These are phyloP conservation scores for Gastracanthus pulcherrimus DNA, from an alignment of 2,888 invertebrate genomes.

Conservation along the genomic window DNA sequence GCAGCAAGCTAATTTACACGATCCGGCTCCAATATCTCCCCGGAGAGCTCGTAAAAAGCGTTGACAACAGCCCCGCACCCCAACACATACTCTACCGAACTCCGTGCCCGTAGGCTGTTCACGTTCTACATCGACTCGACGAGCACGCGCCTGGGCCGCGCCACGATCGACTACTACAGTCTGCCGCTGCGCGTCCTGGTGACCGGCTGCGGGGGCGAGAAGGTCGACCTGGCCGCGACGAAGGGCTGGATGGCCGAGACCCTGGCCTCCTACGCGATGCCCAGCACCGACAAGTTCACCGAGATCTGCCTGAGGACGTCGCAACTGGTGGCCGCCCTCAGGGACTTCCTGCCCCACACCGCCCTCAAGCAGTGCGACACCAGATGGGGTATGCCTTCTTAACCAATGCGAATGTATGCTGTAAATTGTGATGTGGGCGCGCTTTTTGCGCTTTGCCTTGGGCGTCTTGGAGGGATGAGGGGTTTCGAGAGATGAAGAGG, in stretches of 20 bases:
- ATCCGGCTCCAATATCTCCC: background rate
- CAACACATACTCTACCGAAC: background rate
- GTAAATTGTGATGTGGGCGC: background rate
- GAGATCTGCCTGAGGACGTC: slow-evolving; percentile 89
- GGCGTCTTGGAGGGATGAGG: too few species aligned
- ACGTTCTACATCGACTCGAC: slow-evolving; percentile 93
- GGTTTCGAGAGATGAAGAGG: too few species aligned
- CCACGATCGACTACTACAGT: slow-evolving; percentile 90
- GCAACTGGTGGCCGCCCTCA: slow-evolving; percentile 88
- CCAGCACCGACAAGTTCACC: slow-evolving; percentile 88
- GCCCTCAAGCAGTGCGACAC: slow-evolving; percentile 87
- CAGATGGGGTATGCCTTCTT: slow-evolving; percentile 79
- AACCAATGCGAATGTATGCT: background rate
- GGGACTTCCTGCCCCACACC: slow-evolving; percentile 87
- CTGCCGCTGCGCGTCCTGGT: slow-evolving; percentile 87
- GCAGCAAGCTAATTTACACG: background rate
- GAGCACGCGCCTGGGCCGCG: slow-evolving; percentile 84
- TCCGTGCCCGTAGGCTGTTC: slow-evolving; percentile 79
- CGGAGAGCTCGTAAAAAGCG: background rate
- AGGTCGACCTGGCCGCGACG: slow-evolving; percentile 84
- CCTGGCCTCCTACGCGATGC: slow-evolving; percentile 92
- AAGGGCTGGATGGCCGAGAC: slow-evolving; percentile 93
- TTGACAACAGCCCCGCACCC: background rate
- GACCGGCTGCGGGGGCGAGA: slow-evolving; percentile 85
- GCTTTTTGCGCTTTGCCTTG: too few species aligned